phyloP scores from a whole-genome alignment of 2,888 invertebrate genomes.

The Hemicrepidius hirtus region DNA sequence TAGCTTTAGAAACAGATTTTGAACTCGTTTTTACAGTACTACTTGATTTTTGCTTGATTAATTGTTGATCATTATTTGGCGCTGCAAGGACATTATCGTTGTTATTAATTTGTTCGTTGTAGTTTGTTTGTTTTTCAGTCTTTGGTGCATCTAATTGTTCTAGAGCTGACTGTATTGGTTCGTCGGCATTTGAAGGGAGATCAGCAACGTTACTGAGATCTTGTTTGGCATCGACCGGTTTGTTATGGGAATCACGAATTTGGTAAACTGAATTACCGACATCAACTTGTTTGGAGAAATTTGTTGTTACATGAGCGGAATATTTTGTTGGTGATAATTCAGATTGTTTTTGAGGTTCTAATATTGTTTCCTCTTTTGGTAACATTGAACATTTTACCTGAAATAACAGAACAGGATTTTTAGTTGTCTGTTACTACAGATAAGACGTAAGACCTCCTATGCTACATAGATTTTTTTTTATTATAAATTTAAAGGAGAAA shows the following conservation, averaged over 20 bases:
- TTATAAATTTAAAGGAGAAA: too few relatives aligned
- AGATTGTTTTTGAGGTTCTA: constrained; percentile 1
- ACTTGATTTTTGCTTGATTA: constrained; percentile 39
- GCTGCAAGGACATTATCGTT: constrained; percentile 56
- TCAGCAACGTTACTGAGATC: constrained; percentile 51
- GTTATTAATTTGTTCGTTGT: constrained; percentile 46
- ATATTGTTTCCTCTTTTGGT: neutral
- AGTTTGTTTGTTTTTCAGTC: constrained; percentile 30
- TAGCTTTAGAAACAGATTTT: constrained; percentile 59
- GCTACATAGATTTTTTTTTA: too few relatives aligned
- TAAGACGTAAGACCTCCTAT: too few relatives aligned
- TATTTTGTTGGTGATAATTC: neutral
- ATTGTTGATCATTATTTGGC: constrained; percentile 52
- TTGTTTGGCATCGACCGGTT: constrained; percentile 40
- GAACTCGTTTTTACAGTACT: constrained; percentile 55
- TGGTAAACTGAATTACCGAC: constrained; percentile 45
- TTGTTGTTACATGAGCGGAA: constrained; percentile 16
- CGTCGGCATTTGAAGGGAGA: constrained; percentile 47
- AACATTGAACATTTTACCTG: neutral
- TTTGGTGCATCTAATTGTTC: constrained; percentile 37
- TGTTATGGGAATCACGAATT: constrained; percentile 45
- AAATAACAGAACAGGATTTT: neutral
- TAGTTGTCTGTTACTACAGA: too few relatives aligned
- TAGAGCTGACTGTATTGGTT: neutral
- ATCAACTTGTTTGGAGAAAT: constrained; percentile 52